Conservation (phyloP, 2,113 vertebrate genomes). For the Halichoeres trimaculatus region DNA sequence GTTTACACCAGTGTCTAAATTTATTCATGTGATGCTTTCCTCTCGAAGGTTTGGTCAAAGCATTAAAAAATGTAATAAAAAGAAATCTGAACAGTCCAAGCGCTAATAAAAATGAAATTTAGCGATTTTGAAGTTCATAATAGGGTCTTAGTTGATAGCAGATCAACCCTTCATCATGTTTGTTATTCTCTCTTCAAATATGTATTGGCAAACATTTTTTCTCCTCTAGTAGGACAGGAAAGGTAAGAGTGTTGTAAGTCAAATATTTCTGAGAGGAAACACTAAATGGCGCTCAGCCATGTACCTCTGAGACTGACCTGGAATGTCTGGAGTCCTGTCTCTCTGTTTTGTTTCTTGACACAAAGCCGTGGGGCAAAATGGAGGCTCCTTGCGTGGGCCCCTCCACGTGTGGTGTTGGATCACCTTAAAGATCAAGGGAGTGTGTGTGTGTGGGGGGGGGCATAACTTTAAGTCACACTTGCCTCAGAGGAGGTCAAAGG, state of each 20-base stretch:
- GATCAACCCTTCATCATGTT: neutral
- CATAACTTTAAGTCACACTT: constrained; percentile 68
- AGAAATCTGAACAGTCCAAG: no score
- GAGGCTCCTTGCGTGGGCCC: constrained; percentile 57
- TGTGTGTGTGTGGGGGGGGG: constrained; percentile 54
- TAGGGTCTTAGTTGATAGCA: neutral
- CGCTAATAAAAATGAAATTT: no score
- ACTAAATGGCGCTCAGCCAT: neutral
- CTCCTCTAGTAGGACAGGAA: neutral
- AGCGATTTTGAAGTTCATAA: no score
- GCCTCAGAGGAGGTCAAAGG: constrained; percentile 71
- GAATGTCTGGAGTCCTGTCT: constrained; percentile 63
- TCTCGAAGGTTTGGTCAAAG: no score
- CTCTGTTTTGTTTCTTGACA: constrained; percentile 62
- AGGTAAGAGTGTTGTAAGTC: neutral
- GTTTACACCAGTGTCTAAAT: neutral
- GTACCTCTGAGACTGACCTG: constrained; percentile 38
- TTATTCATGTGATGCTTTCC: neutral
- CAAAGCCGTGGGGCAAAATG: constrained; percentile 70
- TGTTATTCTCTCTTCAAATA: neutral
- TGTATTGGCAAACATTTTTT: no score
- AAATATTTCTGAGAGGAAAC: neutral
- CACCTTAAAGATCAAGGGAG: constrained; percentile 53
- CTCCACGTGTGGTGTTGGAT: constrained; percentile 75
- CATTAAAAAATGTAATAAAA: no score